Evolutionary conservation across 2,888 invertebrate species (phyloP).

Genomic region (Orthosia gracilis): DNA sequence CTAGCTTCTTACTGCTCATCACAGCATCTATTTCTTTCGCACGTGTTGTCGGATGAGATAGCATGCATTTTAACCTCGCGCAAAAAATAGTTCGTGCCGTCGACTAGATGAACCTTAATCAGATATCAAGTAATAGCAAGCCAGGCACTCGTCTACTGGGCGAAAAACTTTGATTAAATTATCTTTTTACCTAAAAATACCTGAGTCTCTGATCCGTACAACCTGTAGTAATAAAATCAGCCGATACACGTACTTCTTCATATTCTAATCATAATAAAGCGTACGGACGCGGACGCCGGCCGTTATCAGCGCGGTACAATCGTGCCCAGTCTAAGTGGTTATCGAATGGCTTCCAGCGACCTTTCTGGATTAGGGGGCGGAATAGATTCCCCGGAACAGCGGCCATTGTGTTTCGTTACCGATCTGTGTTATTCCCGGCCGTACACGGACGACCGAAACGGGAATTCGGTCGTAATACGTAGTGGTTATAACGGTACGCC

Average conservation of each 20-base stretch:
- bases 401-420: conserved; percentile 82
- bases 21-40: too few species aligned
- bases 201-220: conserved; percentile 21
- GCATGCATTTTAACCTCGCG: too few species aligned
- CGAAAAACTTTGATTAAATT: conserved; percentile 33
- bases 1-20: too few species aligned
- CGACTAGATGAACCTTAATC: too few species aligned
- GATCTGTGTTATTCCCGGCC: conserved; percentile 77
- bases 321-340: conserved; percentile 84
- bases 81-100: too few species aligned
- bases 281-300: conserved; percentile 59
- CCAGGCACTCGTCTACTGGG: not conserved
- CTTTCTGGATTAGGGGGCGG: conserved; percentile 86
- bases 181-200: conserved; percentile 33
- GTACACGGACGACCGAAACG: conserved; percentile 64
- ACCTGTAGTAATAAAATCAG: conserved; percentile 45
- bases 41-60: too few species aligned
- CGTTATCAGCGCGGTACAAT: conserved; percentile 82
- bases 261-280: conserved; percentile 67
- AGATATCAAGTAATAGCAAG: too few species aligned
- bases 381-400: conserved; percentile 80
- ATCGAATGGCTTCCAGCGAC: conserved; percentile 86
- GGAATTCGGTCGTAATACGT: conserved; percentile 68
- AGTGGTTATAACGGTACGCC: conserved; percentile 67
- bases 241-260: conserved; percentile 58